These are phyloP conservation scores for Diadumene lineata DNA, from an alignment of 92 coral and sea anemone species.

Conservation along the genomic window DNA sequence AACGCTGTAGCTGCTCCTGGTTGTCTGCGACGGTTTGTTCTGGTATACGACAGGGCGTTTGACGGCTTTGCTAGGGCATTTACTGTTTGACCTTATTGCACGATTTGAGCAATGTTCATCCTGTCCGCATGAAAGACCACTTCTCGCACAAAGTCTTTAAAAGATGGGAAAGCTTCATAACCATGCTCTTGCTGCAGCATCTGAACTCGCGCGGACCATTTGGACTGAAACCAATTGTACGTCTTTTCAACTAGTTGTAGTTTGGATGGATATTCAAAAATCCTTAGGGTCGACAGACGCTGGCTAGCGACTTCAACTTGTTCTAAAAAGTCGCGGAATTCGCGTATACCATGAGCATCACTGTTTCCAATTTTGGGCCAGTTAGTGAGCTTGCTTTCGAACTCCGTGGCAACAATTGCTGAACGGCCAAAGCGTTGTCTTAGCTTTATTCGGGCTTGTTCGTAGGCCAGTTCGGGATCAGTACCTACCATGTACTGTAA, in stretches of 20 bases:
- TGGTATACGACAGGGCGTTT: neutral
- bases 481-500: slow-evolving; percentile 51
- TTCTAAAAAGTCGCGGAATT: slow-evolving; percentile 51
- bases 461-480: slow-evolving; percentile 46
- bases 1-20: slow-evolving; percentile 15
- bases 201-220: slow-evolving; percentile 57
- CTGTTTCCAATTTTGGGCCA: slow-evolving; percentile 59
- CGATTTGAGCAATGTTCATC: slow-evolving; percentile 38
- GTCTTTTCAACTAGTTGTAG: slow-evolving; percentile 47
- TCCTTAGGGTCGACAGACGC: slow-evolving; percentile 27
- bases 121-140: slow-evolving; percentile 58
- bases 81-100: neutral
- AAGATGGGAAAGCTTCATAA: slow-evolving; percentile 45
- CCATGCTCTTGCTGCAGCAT: slow-evolving; percentile 39
- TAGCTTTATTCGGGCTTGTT: slow-evolving; percentile 40
- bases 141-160: slow-evolving; percentile 43
- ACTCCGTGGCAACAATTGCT: slow-evolving; percentile 53
- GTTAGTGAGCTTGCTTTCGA: slow-evolving; percentile 50
- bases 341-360: slow-evolving; percentile 51
- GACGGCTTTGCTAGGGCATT: neutral
- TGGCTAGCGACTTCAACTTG: slow-evolving; percentile 60
- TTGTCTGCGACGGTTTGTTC: slow-evolving; percentile 20
- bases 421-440: slow-evolving; percentile 53
- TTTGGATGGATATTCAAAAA: slow-evolving; percentile 59
- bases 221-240: slow-evolving; percentile 48